These are phyloP conservation scores for Diaprepes abbreviatus DNA, from an alignment of 2,888 invertebrate genomes.

Conservation along the genomic window DNA sequence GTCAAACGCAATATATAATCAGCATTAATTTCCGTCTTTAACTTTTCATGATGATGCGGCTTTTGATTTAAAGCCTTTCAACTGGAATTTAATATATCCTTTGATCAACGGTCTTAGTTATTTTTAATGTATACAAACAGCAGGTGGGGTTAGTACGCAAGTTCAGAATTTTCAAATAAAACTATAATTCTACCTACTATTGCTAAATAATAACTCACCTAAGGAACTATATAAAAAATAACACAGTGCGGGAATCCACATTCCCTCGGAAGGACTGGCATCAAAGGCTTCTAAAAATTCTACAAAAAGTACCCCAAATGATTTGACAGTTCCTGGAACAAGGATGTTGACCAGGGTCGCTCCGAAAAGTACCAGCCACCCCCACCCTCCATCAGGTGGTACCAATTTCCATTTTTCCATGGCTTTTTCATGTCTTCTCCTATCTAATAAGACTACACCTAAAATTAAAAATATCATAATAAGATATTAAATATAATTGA, in stretches of 20 bases:
- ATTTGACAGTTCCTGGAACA: constrained; percentile 89
- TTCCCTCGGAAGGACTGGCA: constrained; percentile 79
- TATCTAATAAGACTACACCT: constrained; percentile 62
- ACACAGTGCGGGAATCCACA: constrained; percentile 89
- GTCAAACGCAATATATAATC: no score
- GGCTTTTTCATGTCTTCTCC: constrained; percentile 61
- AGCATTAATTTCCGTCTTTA: no score
- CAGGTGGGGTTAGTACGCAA: no score
- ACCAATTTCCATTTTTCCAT: constrained; percentile 78
- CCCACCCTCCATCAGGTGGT: constrained; percentile 89
- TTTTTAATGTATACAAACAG: no score
- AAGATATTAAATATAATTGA: no score
- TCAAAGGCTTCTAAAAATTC: constrained; percentile 86
- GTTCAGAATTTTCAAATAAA: no score
- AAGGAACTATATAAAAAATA: constrained; percentile 91
- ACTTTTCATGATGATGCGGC: no score
- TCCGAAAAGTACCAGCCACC: constrained; percentile 82
- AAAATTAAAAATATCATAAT: constrained; percentile 27
- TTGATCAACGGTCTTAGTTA: no score
- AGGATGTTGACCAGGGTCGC: constrained; percentile 87
- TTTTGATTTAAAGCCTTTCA: no score
- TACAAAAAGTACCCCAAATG: constrained; percentile 87
- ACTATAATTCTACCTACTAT: no score
- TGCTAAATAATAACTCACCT: no score
- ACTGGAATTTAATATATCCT: no score